Evolutionary conservation across 2,888 invertebrate genomes (phyloP).

Genomic region (Sphinx pinastri): DNA sequence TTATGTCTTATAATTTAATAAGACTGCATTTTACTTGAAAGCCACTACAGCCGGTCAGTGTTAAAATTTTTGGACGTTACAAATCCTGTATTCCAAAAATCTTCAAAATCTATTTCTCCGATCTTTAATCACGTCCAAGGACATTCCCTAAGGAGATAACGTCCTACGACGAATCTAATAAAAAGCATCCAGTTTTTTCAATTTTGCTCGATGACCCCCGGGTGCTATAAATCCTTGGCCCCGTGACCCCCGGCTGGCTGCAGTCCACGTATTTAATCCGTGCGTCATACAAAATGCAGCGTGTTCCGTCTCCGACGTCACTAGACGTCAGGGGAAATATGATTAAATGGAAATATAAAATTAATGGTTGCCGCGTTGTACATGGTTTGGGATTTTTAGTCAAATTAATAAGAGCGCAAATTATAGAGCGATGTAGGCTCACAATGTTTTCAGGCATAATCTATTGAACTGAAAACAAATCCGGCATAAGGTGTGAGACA

Average conservation of each 20-base stretch:
- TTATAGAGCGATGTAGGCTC: too few species aligned
- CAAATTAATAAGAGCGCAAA: too few species aligned
- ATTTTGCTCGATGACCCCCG: constrained; percentile 21
- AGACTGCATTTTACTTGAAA: too few species aligned
- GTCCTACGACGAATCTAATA: constrained; percentile 2
- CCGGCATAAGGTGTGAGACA: too few species aligned
- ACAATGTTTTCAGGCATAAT: too few species aligned
- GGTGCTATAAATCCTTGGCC: constrained; percentile 52
- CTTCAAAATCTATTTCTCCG: too few species aligned
- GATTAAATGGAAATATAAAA: constrained; percentile 35
- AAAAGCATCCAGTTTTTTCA: constrained; percentile 21
- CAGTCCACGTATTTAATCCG: constrained; percentile 80
- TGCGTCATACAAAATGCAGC: constrained; percentile 31
- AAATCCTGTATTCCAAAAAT: too few species aligned
- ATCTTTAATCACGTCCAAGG: background rate
- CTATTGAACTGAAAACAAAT: too few species aligned
- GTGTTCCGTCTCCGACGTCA: constrained; percentile 5
- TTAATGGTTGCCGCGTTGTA: constrained; percentile 45
- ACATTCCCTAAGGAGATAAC: constrained; percentile 8
- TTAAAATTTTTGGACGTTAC: too few species aligned
- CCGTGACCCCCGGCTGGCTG: constrained; percentile 51
- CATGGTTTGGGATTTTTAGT: constrained; percentile 26
- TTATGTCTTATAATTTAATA: too few species aligned
- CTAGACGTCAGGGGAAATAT: constrained; percentile 29
- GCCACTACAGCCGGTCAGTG: too few species aligned